Conservation (phyloP, 2,797 vertebrate genomes). For the Scolopax bukidnonensis region DNA sequence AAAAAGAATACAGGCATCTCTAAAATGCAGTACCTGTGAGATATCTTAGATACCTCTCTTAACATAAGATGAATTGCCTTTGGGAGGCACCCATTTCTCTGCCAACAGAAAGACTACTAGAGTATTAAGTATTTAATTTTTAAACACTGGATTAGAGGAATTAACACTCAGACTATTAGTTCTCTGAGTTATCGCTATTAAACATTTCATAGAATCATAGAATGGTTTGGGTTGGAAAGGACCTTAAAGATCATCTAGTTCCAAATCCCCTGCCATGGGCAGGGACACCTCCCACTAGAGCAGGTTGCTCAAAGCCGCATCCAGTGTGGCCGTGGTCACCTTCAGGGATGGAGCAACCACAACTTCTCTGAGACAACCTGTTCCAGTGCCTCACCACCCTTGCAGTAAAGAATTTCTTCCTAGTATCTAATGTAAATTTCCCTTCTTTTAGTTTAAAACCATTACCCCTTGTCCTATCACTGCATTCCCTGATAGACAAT, state of each 20-base stretch:
- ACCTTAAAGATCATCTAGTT: neutral
- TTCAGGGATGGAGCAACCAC: neutral
- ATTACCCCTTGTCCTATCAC: neutral
- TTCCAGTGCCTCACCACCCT: neutral
- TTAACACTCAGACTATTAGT: neutral
- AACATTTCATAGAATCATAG: neutral
- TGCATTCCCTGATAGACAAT: neutral
- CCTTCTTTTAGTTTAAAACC: neutral
- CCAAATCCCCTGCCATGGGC: neutral
- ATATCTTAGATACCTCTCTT: neutral
- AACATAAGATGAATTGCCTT: neutral
- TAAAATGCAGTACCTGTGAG: neutral
- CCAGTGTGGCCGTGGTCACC: neutral
- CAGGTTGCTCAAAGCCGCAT: neutral
- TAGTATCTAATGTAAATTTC: neutral
- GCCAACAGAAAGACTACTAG: neutral
- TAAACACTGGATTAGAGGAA: neutral
- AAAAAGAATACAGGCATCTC: neutral
- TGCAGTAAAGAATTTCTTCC: neutral
- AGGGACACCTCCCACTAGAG: neutral
- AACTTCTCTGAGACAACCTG: neutral
- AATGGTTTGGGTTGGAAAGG: neutral
- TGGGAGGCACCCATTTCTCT: neutral
- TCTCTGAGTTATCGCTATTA: neutral
- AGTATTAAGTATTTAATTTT: neutral